Evolutionary conservation across 2,113 vertebrate species (phyloP), one percentile per base, ranked within the genome.

Genomic region (Chionomys nivalis): DNA sequence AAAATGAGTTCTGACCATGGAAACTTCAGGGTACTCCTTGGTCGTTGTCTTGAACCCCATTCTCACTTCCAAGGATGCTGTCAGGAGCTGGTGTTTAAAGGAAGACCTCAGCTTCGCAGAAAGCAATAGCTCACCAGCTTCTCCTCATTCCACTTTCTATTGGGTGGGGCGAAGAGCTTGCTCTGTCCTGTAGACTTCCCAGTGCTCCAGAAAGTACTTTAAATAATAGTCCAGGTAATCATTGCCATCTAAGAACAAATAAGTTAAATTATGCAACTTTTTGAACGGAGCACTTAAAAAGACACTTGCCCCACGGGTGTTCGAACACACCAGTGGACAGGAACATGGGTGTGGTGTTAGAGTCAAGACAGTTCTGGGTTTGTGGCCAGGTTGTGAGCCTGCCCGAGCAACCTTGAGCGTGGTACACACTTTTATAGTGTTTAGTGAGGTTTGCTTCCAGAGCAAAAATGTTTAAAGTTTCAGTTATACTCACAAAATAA

Each of bases 91-190:
- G 39, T 12, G 16, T 58, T 26, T 79, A 52, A 63, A 78, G 39
- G 63, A 72, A 63, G 61, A 44, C 11, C 3, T 52, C 44, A 9
- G 1, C 39, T 65, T 24, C 78, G 66, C 55, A 19, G 7, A 78
- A 55, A 86, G 90, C 61, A 58, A 73, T 0, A 0, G 44, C 58
- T 81, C 19, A 0, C 1, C 28, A 55, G 2, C 28, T 0, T 94
- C 92, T 19, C 19, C n/a, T 89, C 31, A 39, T 36, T 65, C 76
- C 61, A 39, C 90, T 36, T 93, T 95, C 94, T 93, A 89, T 96
- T 91, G 95, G 95, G 93, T 87, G 89, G 95, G 93, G 94, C 85
- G 95, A 93, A 93, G 87, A 92, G 78, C 89, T 90, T 91, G 61
- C 47, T 94, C 91, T 91, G 55, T 52, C 58, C 33, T 68, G 58